These are phyloP conservation scores for Tapirus terrestris DNA, from an alignment of 2,113 vertebrate genomes.

Conservation along the genomic window DNA sequence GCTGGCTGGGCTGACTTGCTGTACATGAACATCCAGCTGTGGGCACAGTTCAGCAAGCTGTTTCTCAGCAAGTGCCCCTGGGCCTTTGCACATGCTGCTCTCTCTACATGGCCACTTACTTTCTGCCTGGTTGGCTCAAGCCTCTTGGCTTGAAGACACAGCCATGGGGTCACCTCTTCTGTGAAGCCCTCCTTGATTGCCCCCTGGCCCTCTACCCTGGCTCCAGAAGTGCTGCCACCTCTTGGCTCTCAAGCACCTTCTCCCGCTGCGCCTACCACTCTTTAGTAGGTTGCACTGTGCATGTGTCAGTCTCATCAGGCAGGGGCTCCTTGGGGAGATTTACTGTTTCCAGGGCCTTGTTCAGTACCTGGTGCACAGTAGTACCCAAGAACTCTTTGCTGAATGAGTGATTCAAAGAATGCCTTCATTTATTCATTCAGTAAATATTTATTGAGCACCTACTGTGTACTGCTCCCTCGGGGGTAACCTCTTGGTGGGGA, in stretches of 20 bases:
- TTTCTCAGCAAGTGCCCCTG: not conserved
- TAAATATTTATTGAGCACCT: not conserved
- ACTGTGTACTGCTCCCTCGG: not conserved
- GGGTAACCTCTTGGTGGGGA: not conserved
- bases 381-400: not conserved
- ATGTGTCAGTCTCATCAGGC: fast-evolving
- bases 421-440: not conserved
- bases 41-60: not conserved
- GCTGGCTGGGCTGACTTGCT: not conserved
- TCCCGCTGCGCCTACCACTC: fast-evolving
- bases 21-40: not conserved
- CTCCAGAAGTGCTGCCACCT: not conserved
- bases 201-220: not conserved
- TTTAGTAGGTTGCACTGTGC: not conserved
- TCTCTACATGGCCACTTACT: not conserved
- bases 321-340: not conserved
- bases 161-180: not conserved
- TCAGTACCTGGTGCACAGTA: not conserved
- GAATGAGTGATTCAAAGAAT: not conserved
- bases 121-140: not conserved
- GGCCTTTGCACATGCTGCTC: not conserved
- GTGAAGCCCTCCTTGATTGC: not conserved
- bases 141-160: not conserved
- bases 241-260: not conserved
- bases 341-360: not conserved